Base-by-base conservation (phyloP, 2,888 invertebrate genomes). In the Strigamia transsilvanica region DNA sequence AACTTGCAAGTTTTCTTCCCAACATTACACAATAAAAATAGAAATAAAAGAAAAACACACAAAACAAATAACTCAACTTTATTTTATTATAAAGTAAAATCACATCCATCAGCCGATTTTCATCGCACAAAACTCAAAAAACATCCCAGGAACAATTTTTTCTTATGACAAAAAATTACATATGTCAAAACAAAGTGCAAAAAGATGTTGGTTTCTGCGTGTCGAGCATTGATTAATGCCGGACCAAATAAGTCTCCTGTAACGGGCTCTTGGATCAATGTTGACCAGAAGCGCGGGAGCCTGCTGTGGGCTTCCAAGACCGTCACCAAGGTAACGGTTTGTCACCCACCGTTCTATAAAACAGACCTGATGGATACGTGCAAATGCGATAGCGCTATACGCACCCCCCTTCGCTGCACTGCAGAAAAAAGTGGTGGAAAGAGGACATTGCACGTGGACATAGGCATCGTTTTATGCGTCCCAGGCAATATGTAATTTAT, bases 291-390 rank as follows among this genome's bases (percentile, higher is more conserved):
- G 56, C 56, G 56, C 56, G 21, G 56, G n/a, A 15, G 56, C 56
- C n/a, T 18, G 56, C 56, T 56, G 56, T 56, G 21, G 56, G 56
- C 56, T 56, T n/a, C 2, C 51, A 9, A 56, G 56, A 15, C 56
- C 18, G 56, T 56, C 9, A 3, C 56, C 18, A 18, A n/a, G 56
- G 56, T 21, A 56, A 56, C 56, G 56, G 56, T 56, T 56, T 56
- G 56, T 56, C 56, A 56, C 56, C 56, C 56, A 56, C 56, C 56
- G 56, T 56, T 56, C 56, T 56, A 56, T 56, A 56, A 56, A 56
- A 18, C 56, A 18, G 56, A 56, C 56, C 56, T 56, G 56, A 56
- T 56, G 56, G 56, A 56, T 56, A 56, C 56, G 56, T 56, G 56
- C 56, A 56, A 56, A 56, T 56, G 56, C 56, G 56, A 56, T 56